phyloP scores from a whole-genome alignment of 2,888 invertebrate genomes.

The Allolobophora icterica region DNA sequence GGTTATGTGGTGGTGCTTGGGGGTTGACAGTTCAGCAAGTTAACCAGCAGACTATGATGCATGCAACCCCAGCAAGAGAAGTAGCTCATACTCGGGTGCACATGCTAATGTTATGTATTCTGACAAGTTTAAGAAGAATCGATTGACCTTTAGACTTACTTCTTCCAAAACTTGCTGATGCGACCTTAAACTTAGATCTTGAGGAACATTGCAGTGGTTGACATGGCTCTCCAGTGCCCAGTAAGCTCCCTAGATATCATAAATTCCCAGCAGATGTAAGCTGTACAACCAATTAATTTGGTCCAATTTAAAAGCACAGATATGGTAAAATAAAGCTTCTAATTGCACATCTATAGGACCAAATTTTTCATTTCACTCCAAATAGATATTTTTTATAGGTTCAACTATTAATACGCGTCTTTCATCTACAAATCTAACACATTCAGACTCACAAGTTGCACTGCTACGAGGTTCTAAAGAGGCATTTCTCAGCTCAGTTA shows the following conservation, averaged over 20 bases:
- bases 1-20: no score
- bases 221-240: background rate
- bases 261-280: background rate
- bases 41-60: no score
- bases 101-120: background rate
- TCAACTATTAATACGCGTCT: background rate
- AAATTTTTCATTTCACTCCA: background rate
- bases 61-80: no score
- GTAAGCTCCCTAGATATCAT: background rate
- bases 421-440: background rate
- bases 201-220: slow-evolving; percentile 12
- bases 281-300: background rate
- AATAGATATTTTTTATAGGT: no score
- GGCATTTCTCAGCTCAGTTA: no score
- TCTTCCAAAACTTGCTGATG: background rate
- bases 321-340: background rate
- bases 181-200: slow-evolving; percentile 21
- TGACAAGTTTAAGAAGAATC: background rate
- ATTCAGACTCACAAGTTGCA: background rate
- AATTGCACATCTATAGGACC: background rate
- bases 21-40: no score
- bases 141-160: background rate
- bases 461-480: background rate
- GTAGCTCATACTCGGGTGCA: background rate
- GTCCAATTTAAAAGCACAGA: background rate